phyloP scores from a whole-genome alignment of 1,140 invertebrate genomes.

The Gonatopus flavifemur region DNA sequence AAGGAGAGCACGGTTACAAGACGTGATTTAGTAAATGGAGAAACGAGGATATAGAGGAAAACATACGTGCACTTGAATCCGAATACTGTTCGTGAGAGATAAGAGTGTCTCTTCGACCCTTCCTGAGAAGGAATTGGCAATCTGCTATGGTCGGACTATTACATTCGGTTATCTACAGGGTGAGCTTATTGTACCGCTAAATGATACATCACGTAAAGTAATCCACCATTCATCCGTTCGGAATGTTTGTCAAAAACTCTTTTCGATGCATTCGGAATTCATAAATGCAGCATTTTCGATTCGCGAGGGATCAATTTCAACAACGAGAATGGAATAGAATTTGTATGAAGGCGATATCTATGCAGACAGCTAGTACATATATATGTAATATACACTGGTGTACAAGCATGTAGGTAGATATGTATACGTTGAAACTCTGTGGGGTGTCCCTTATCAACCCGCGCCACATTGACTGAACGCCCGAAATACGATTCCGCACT shows the following conservation, averaged over 20 bases:
- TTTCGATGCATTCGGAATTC: too few relatives aligned
- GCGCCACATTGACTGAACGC: constrained; percentile 46
- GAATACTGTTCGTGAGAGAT: constrained; percentile 44
- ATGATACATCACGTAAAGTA: too few relatives aligned
- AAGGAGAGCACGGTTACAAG: neutral
- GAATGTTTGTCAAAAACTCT: too few relatives aligned
- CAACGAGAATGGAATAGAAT: too few relatives aligned
- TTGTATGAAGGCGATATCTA: too few relatives aligned
- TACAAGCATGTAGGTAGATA: neutral
- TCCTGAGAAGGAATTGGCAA: constrained; percentile 31
- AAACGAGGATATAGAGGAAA: constrained; percentile 10
- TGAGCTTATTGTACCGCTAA: neutral
- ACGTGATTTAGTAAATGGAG: neutral
- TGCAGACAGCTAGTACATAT: too few relatives aligned
- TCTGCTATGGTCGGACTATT: constrained; percentile 27
- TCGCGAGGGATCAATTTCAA: too few relatives aligned
- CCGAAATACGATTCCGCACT: constrained; percentile 50
- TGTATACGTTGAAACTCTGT: too few relatives aligned
- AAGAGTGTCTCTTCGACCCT: constrained; percentile 41
- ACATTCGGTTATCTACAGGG: too few relatives aligned
- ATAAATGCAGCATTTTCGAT: too few relatives aligned
- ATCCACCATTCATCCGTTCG: too few relatives aligned
- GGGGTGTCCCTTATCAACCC: constrained; percentile 46
- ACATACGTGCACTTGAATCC: constrained; percentile 30
- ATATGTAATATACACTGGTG: neutral